Conservation (phyloP, 2,888 invertebrate genomes). For the Eristalinus aeneus region DNA sequence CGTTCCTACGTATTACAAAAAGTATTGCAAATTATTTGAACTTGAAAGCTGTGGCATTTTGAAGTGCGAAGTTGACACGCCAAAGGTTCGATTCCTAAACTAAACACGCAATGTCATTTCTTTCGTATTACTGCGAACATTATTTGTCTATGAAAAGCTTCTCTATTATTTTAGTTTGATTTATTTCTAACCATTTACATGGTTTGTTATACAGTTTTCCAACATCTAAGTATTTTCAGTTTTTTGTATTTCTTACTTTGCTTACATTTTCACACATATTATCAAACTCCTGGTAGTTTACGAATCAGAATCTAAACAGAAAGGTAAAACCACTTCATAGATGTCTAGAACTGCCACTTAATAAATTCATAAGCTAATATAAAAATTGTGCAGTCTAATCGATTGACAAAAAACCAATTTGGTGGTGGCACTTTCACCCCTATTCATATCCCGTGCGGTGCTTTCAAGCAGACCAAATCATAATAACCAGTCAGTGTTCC, state of each 20-base stretch:
- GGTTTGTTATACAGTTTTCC: too few relatives aligned
- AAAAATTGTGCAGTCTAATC: conserved; percentile 44
- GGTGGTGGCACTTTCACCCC: conserved; percentile 29
- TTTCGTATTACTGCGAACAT: too few relatives aligned
- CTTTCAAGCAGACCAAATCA: conserved; percentile 45
- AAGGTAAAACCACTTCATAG: conserved; percentile 27
- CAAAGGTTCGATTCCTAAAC: too few relatives aligned
- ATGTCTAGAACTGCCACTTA: conserved; percentile 57
- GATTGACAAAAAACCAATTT: conserved; percentile 56
- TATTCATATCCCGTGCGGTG: conserved; percentile 18
- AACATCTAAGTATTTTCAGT: too few relatives aligned
- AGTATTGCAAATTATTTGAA: too few relatives aligned
- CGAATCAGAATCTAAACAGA: not conserved
- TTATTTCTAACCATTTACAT: too few relatives aligned
- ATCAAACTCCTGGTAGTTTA: not conserved
- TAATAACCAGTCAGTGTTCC: conserved; percentile 53
- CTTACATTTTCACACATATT: not conserved
- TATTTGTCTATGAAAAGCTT: too few relatives aligned
- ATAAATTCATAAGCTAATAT: conserved; percentile 54
- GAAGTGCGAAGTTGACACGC: too few relatives aligned
- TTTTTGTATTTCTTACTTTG: not conserved
- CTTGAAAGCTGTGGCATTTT: too few relatives aligned
- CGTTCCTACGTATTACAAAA: too few relatives aligned
- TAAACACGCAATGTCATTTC: too few relatives aligned
- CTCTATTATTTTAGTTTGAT: too few relatives aligned